Evolutionary conservation across 2,888 invertebrate species (phyloP), one percentile per base, ranked within the genome.

Genomic region (Catocala sponsa): DNA sequence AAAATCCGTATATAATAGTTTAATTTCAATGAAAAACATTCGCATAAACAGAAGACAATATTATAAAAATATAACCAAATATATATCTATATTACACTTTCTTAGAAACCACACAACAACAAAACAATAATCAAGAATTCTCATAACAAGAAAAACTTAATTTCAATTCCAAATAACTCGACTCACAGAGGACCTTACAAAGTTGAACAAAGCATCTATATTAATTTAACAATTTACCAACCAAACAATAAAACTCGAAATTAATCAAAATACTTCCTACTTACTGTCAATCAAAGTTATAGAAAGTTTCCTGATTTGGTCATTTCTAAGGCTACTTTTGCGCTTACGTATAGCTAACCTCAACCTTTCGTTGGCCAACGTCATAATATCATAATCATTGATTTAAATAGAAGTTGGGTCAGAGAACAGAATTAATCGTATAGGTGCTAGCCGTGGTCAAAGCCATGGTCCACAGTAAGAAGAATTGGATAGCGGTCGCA

Each of bases 211-310:
- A 48, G 42, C 56, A 41, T 61, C 38, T 56, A 48, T 54, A 61
- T 60, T 60, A 60, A 55, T 56, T 56, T 52, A 61, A 32, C 51
- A 56, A 60, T 56, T 55, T 51, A 52, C 42, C 15, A 42, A 52
- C 11, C 35, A 52, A 56, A 56, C 52, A 60, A 47, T 47, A 33
- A 49, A 47, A 47, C 15, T 42, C 35, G 49, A 52, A 52, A 47
- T 58, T 57, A 58, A 63, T 52, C 57, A 55, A 55, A 58, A 58
- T 63, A 50, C 57, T 58, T 63, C 41, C 9, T 52, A 58, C 33
- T 54, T 54, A 35, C 44, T 57, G 58, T 58, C 63, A 58, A 50
- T 63, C 58, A 58, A 50, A 59, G 48, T 32, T 42, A 47, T 32
- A 57, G 1, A 55, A 56, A 56, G 11, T 41, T 55, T 35, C 25